These are phyloP conservation scores for Chunga burmeisteri DNA, from an alignment of 2,113 vertebrate species.

Conservation along the genomic window DNA sequence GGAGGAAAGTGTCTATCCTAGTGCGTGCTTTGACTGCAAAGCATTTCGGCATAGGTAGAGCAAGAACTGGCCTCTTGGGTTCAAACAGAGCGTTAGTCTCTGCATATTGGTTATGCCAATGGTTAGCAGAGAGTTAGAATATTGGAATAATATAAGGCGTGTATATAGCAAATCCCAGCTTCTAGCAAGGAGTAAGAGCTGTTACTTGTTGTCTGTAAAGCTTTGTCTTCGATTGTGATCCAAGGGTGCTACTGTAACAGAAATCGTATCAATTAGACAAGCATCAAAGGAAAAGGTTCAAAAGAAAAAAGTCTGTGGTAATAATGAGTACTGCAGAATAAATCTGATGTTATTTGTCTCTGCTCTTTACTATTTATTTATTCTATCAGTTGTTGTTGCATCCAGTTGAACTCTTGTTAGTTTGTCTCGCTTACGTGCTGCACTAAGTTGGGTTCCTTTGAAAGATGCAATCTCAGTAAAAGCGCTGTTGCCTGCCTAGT, in stretches of 20 bases:
- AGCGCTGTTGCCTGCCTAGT: neutral
- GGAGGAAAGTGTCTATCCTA: neutral
- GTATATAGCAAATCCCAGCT: neutral
- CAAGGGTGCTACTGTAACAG: neutral
- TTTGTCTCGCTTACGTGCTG: neutral
- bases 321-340: neutral
- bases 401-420: neutral
- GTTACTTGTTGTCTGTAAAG: neutral
- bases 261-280: neutral
- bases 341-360: neutral
- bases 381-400: neutral
- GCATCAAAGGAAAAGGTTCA: neutral
- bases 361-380: neutral
- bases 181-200: neutral
- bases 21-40: neutral
- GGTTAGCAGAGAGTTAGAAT: neutral
- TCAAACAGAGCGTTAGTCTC: neutral
- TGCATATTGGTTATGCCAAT: neutral
- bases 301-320: neutral
- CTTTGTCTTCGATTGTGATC: neutral
- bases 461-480: neutral
- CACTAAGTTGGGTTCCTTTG: neutral
- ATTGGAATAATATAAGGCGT: neutral
- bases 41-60: neutral
- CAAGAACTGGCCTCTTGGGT: neutral